Conservation (phyloP, 2,797 vertebrate species). For the Liasis olivaceus region DNA sequence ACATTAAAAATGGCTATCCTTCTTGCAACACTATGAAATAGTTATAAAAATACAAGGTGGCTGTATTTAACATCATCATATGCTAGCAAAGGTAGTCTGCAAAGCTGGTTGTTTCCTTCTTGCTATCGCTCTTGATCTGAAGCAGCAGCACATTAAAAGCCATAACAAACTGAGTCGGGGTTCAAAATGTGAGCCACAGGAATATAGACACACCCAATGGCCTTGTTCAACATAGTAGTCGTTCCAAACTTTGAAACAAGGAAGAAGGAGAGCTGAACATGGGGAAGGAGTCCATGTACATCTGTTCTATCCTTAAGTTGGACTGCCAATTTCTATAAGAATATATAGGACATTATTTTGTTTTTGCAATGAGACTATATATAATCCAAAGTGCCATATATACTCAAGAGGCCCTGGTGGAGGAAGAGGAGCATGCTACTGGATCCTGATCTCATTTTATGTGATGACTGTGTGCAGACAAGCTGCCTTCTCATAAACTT, state of each 20-base stretch:
- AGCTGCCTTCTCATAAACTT: conserved; percentile 9
- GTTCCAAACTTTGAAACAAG: background rate
- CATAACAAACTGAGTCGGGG: background rate
- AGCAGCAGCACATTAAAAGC: background rate
- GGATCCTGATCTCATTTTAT: background rate
- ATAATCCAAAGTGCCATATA: background rate
- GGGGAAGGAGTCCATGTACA: background rate
- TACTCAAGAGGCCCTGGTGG: background rate
- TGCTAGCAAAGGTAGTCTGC: background rate
- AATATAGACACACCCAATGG: background rate
- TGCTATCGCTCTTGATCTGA: background rate
- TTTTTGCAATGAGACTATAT: background rate
- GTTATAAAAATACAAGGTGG: background rate
- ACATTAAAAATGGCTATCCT: background rate
- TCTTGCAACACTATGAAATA: background rate
- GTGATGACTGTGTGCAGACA: conserved; percentile 8
- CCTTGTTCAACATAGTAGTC: background rate
- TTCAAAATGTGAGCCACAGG: background rate
- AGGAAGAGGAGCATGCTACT: background rate
- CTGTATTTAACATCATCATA: background rate
- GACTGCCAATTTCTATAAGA: background rate
- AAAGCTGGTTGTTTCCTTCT: background rate
- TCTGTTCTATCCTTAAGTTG: background rate
- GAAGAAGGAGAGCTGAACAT: background rate
- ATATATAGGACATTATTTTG: background rate